A percentile compares a stretch with the other conserved stretches of the same genome.
Conservation (phyloP, 2,797 vertebrate genomes). For the Vultur gryphus region DNA sequence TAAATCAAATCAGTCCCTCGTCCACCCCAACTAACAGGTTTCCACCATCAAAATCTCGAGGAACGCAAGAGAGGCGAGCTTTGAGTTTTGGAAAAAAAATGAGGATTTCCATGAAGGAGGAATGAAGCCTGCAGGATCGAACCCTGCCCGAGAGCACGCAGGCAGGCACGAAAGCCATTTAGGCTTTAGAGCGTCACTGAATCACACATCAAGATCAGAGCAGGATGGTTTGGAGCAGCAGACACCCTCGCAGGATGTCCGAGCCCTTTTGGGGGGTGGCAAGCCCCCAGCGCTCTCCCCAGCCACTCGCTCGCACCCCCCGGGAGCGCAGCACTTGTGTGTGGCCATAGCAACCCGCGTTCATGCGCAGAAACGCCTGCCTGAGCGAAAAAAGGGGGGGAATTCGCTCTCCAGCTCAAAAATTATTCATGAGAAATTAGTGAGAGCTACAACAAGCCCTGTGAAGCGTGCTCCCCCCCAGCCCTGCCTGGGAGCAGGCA, state of each 20-base stretch:
- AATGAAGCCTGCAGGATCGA: rapidly evolving
- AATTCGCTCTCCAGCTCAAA: neutral
- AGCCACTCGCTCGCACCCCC: neutral
- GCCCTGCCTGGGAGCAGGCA: neutral
- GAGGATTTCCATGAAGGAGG: rapidly evolving
- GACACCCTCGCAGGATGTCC: rapidly evolving
- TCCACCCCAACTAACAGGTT: neutral
- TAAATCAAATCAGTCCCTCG: neutral
- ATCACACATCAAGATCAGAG: rapidly evolving
- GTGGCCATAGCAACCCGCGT: slow-evolving; percentile 65
- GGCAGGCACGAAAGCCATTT: neutral
- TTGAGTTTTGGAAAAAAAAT: rapidly evolving
- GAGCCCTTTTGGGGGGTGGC: neutral
- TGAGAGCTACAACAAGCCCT: neutral
- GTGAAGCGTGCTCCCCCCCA: neutral
- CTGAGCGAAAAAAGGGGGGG: neutral
- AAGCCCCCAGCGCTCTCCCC: neutral
- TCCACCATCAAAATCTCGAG: neutral
- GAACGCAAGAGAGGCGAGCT: rapidly evolving
- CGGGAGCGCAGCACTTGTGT: neutral
- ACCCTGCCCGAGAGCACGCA: neutral
- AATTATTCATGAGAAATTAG: slow-evolving; percentile 48
- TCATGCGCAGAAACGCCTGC: neutral
- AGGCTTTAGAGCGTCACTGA: rapidly evolving
- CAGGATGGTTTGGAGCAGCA: rapidly evolving